These are phyloP conservation scores for Melinaea marsaeus DNA, from an alignment of 2,888 invertebrate genomes.

Conservation along the genomic window DNA sequence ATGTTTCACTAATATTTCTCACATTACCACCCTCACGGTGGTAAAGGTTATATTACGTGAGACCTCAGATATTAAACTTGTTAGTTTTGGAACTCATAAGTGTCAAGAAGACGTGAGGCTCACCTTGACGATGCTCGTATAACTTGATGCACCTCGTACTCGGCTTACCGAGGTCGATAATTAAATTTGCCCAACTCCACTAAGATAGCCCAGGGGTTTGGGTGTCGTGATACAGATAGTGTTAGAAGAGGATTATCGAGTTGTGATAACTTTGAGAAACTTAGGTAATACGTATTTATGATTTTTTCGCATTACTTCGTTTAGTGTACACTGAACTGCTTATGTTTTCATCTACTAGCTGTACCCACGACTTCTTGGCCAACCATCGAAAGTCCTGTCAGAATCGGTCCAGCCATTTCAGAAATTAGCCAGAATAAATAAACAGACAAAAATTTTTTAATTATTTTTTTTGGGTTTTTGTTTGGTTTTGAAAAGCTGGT, in stretches of 20 bases:
- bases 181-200: constrained; percentile 22
- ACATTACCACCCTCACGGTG: constrained; percentile 30
- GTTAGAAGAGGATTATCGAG: constrained; percentile 20
- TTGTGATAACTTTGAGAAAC: constrained; percentile 9
- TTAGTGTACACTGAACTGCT: too few relatives aligned
- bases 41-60: constrained; percentile 27
- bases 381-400: too few relatives aligned
- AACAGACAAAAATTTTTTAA: too few relatives aligned
- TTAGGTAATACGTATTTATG: constrained; percentile 5
- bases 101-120: constrained; percentile 46
- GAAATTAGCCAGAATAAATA: too few relatives aligned
- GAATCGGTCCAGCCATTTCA: too few relatives aligned
- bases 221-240: constrained; percentile 17
- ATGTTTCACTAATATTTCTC: constrained; percentile 8
- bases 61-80: constrained; percentile 37
- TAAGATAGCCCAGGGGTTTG: constrained; percentile 5
- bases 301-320: not conserved
- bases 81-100: constrained; percentile 45
- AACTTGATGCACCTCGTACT: constrained; percentile 15
- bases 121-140: constrained; percentile 25
- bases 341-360: too few relatives aligned
- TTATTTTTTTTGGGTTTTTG: too few relatives aligned
- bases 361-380: too few relatives aligned
- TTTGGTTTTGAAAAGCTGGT: too few relatives aligned
- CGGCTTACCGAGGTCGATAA: constrained; percentile 14